A percentile compares a stretch with the other conserved stretches of the same genome.
Evolutionary conservation across 2,113 vertebrate species (phyloP).

Genomic region (Cyprinus carpio): DNA sequence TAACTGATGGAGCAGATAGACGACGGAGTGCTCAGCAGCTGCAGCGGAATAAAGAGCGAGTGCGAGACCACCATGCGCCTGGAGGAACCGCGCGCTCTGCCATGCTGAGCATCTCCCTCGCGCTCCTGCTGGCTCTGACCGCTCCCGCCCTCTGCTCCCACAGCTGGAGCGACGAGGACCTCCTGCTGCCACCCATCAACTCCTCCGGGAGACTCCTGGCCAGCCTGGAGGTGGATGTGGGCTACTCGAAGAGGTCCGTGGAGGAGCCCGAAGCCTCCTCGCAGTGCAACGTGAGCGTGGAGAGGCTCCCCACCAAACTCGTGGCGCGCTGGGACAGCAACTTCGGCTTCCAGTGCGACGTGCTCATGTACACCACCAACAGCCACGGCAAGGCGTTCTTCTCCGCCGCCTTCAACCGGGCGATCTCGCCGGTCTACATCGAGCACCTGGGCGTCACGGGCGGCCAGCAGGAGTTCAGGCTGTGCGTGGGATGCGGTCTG

Average conservation of each 20-base stretch:
- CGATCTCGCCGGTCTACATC: slow-evolving; percentile 90
- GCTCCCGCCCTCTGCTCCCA: slow-evolving; percentile 79
- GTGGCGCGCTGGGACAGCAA: slow-evolving; percentile 94
- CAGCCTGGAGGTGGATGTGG: slow-evolving; percentile 81
- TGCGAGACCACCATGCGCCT: slow-evolving; percentile 5
- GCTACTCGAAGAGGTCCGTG: slow-evolving; percentile 76
- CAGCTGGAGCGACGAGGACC: slow-evolving; percentile 83
- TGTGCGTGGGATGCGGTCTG: slow-evolving; percentile 94
- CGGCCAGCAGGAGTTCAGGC: slow-evolving; percentile 89
- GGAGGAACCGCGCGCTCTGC: slow-evolving; percentile 51
- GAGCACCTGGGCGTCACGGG: slow-evolving; percentile 92
- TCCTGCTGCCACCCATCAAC: slow-evolving; percentile 83
- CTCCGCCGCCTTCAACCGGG: slow-evolving; percentile 91
- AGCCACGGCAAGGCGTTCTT: slow-evolving; percentile 91
- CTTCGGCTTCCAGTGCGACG: slow-evolving; percentile 92
- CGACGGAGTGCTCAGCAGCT: background rate
- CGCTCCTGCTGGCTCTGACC: slow-evolving; percentile 82
- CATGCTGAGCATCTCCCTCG: slow-evolving; percentile 75
- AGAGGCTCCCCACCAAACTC: slow-evolving; percentile 90
- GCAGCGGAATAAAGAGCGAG: background rate
- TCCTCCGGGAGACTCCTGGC: slow-evolving; percentile 82
- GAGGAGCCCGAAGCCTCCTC: slow-evolving; percentile 75
- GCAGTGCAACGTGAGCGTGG: slow-evolving; percentile 94
- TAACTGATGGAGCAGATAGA: background rate
- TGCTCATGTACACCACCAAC: slow-evolving; percentile 95